Percentiles rank a stretch among this genome's conserved stretches.
These are phyloP conservation scores for Pantelozetes paolii DNA, from an alignment of 2,888 invertebrate genomes.

Conservation along the genomic window DNA sequence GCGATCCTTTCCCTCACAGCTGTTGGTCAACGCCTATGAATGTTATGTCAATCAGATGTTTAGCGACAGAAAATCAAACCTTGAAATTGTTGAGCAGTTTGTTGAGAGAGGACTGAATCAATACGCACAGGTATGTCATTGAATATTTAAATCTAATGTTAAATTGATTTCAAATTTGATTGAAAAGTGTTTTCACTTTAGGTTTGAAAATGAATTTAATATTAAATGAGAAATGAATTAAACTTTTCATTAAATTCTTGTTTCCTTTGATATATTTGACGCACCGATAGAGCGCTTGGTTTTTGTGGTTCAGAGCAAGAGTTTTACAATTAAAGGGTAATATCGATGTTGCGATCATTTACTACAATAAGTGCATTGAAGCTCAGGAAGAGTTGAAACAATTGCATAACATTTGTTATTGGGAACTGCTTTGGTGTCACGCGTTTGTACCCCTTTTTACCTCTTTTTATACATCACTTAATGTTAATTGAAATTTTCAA, in stretches of 20 bases:
- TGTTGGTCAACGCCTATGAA: conserved; percentile 32
- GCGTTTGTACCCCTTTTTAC: conserved; percentile 58
- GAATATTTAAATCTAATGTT: too few species aligned
- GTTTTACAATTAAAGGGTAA: conserved; percentile 75
- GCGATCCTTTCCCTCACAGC: not conserved
- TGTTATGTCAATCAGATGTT: conserved; percentile 39
- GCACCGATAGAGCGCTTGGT: conserved; percentile 73
- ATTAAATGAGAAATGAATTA: too few species aligned
- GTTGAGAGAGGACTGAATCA: conserved; percentile 1
- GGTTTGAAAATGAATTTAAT: too few species aligned
- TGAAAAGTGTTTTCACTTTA: too few species aligned
- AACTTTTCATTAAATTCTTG: not conserved
- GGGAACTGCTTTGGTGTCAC: conserved; percentile 89
- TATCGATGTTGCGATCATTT: conserved; percentile 63
- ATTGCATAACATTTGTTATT: conserved; percentile 86
- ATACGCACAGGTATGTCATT: not conserved
- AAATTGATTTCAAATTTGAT: too few species aligned
- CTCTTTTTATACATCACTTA: not conserved
- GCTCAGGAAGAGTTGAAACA: conserved; percentile 64
- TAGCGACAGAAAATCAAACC: not conserved
- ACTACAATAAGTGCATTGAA: conserved; percentile 74
- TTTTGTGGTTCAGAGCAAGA: conserved; percentile 83
- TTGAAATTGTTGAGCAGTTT: not conserved
- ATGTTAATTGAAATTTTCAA: not conserved
- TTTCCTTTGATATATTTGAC: conserved; percentile 46